Base-by-base conservation (phyloP, 1,140 invertebrate genomes). In the Trialeurodes vaporariorum region DNA sequence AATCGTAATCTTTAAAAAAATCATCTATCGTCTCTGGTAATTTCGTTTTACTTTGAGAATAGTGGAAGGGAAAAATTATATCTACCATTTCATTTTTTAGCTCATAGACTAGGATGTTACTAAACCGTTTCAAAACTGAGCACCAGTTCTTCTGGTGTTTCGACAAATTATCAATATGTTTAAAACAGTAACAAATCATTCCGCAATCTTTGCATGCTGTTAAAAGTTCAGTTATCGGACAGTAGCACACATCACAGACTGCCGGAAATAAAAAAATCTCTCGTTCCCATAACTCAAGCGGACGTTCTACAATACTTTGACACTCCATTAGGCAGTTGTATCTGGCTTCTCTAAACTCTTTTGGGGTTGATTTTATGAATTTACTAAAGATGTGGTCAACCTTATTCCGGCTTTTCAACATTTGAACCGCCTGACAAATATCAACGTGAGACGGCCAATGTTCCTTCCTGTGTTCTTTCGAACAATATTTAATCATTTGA, bases 191-290 rank as follows among this genome's bases (percentile, higher is more conserved):
- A 72, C 27, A 79, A 69, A 83, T 83, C 72, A 87, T 81, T 1
- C 78, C 80, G 73, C 87, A 88, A 0, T 76, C 71, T 0, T 75
- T 40, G 69, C 87, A 89, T 59, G 80, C 79, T 2, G 65, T 76
- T 0, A 86, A 70, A 23, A 77, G 75, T 12, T 72, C 74, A 27
- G 77, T 78, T 25, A 76, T 76, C 74, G 81, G 79, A 63, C 84
- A 79, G 12, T 82, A 76, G 59, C 84, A 85, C 21, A 79, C 75
- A 2, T 76, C 73, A 72, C 87, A 90, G 1, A 86, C 77, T 25
- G 82, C 78, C 0, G 87, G 86, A 72, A 87, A 89, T 1, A 89
- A 75, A 2, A 90, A 73, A 0, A 85, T 81, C 71, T 89, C 88
- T 64, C 82, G 83, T 71, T 90, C 87, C 77, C 83, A 87, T 0